Evolutionary conservation across 2,888 invertebrate genomes (phyloP).

Genomic region (Nephrotoma guestfalica): DNA sequence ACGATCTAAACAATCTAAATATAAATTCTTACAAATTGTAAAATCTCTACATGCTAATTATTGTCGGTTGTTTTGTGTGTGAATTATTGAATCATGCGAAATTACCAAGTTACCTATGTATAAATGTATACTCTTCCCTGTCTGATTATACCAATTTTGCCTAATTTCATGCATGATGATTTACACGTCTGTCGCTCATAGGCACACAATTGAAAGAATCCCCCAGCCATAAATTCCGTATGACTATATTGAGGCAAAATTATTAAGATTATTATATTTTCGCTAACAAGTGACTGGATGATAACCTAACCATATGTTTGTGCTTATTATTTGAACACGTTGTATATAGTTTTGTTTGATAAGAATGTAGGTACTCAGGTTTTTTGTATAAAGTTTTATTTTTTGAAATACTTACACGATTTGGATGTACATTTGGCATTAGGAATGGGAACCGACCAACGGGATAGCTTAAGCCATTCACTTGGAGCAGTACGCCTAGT

Average conservation of each 20-base stretch:
- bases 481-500: neutral
- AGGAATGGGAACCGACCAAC: constrained; percentile 47
- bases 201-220: too few species aligned
- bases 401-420: constrained; percentile 44
- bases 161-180: too few species aligned
- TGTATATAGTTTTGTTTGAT: neutral
- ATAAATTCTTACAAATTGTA: too few species aligned
- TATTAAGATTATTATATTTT: too few species aligned
- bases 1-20: too few species aligned
- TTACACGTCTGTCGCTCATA: too few species aligned
- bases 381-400: neutral
- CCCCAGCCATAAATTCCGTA: too few species aligned
- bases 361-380: too few species aligned
- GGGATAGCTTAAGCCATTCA: constrained; percentile 8
- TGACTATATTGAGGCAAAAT: neutral
- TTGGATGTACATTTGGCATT: constrained; percentile 72
- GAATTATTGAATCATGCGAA: neutral
- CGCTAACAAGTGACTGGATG: neutral
- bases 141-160: neutral
- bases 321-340: neutral
- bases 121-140: neutral
- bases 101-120: neutral
- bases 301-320: neutral
- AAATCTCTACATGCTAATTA: too few species aligned
- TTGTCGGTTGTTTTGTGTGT: neutral